Evolutionary conservation across 2,797 vertebrate genomes (phyloP), one percentile per base, ranked within the genome.

Genomic region (Trachurus trachurus): DNA sequence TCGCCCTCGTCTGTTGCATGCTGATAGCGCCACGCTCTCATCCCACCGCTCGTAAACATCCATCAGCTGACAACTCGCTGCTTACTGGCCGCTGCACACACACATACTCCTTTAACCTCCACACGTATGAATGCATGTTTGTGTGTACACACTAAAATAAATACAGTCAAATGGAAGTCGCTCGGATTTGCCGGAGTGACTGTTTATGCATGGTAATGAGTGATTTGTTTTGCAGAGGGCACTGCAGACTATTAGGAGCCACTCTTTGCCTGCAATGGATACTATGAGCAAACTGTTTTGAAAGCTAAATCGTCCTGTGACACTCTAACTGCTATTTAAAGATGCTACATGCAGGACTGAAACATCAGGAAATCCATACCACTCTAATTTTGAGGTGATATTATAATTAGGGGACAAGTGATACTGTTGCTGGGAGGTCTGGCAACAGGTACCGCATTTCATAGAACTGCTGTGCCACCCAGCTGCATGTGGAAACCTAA

Each of bases 261-360:
- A 40, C 84, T 39, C 56, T 69, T 1, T 1, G 66, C 53, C 45
- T 76, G 81, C 53, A 81, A 81, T 64, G 60, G 81, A 90, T 75
- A 76, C 29, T 56, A 50, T 61, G 39, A 69, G 53, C 63, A 29
- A 54, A 76, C 66, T 67, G 74, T 88, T 84, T 81, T 65, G 52
- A 66, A 71, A 71, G 17, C 54, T n/a, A 68, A 57, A 74, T 61
- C 21, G 19, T 58, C 39, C 19, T 1, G 34, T 58, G 82, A 71
- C 49, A 65, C 56, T 73, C 42, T 22, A 53, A 37, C 60, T 15
- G 70, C 89, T 92, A 92, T 92, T 92, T 91, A 83, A 90, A 90
- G 90, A 67, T 68, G 74, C 63, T 70, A 53, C 76, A 69, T 37
- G 66, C 63, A 64, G 47, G 50, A 44, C 63, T 79, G 65, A 78